Conservation (phyloP, 2,888 invertebrate species). For the Tolmerus cingulatus region DNA sequence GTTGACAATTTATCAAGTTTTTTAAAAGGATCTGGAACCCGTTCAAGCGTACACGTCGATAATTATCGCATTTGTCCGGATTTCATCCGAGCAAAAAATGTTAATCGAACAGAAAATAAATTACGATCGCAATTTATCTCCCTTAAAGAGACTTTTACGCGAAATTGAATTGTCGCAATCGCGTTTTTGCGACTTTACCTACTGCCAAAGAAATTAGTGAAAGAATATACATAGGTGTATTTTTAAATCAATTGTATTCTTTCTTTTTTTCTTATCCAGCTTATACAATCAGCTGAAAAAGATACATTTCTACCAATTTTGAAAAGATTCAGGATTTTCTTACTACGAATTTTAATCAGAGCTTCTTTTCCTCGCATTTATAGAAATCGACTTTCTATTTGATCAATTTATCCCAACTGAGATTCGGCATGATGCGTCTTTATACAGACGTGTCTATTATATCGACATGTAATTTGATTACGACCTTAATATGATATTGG, state of each 20-base stretch:
- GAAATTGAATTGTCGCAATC: neutral
- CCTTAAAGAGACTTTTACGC: neutral
- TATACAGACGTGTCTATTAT: no score
- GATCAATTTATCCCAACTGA: no score
- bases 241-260: neutral
- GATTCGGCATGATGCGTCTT: no score
- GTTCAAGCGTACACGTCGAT: neutral
- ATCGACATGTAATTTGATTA: no score
- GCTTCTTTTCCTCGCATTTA: no score
- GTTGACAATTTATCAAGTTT: neutral
- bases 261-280: neutral
- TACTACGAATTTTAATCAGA: no score
- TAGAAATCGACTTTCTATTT: no score
- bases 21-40: neutral
- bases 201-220: neutral
- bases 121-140: neutral
- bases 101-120: neutral
- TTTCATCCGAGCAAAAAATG: neutral
- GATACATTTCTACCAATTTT: neutral
- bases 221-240: neutral
- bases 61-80: neutral
- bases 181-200: neutral
- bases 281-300: neutral
- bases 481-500: no score
- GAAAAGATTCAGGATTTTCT: neutral